Evolutionary conservation across 2,113 vertebrate genomes (phyloP).

Genomic region (Xenus cinereus): DNA sequence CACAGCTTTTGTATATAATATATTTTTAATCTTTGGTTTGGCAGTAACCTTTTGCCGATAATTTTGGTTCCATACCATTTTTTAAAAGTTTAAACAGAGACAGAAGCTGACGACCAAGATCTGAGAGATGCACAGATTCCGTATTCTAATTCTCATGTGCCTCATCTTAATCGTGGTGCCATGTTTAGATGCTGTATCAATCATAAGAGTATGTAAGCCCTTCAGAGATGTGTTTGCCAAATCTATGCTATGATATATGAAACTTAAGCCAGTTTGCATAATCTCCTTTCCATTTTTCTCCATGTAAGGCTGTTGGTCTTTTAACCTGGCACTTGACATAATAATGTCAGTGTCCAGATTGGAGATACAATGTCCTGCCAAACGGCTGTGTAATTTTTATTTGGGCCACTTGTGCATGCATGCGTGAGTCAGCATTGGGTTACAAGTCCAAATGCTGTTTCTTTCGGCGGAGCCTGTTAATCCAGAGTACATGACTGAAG

Average conservation of each 20-base stretch:
- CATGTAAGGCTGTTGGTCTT: not conserved
- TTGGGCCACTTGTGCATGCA: not conserved
- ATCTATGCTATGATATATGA: not conserved
- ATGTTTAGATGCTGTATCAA: not conserved
- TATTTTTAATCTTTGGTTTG: not conserved
- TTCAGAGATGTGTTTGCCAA: not conserved
- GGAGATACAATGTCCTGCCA: not conserved
- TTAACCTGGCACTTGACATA: not conserved
- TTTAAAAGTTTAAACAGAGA: not conserved
- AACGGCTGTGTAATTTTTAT: not conserved
- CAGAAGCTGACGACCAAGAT: not conserved
- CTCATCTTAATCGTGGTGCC: not conserved
- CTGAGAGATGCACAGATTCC: not conserved
- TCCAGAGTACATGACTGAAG: not conserved
- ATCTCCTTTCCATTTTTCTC: not conserved
- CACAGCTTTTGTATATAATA: not conserved
- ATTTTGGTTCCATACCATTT: not conserved
- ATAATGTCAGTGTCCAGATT: not conserved
- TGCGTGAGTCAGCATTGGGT: not conserved
- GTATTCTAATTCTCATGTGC: not conserved
- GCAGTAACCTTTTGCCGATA: not conserved
- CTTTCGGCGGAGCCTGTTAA: not conserved
- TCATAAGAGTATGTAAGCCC: not conserved
- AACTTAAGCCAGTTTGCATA: not conserved
- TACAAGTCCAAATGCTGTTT: not conserved